phyloP scores from a whole-genome alignment of 2,888 invertebrate species.

The Heliothis peltigera region DNA sequence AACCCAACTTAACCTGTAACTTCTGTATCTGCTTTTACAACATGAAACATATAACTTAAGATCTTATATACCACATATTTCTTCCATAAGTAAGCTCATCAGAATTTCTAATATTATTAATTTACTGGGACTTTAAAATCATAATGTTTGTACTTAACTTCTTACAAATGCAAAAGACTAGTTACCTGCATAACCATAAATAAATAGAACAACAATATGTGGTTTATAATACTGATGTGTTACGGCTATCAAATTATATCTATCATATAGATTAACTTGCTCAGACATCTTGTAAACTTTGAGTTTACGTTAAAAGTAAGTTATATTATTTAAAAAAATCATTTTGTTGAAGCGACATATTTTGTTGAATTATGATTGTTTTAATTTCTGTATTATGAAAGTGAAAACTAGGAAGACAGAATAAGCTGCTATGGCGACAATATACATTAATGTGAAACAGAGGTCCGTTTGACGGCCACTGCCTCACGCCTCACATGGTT shows the following conservation, averaged over 20 bases:
- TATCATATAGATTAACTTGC: slow-evolving; percentile 62
- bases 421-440: slow-evolving; percentile 34
- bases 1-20: slow-evolving; percentile 8
- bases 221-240: slow-evolving; percentile 81
- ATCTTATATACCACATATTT: slow-evolving; percentile 73
- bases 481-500: slow-evolving; percentile 25
- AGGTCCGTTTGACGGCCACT: slow-evolving; percentile 16
- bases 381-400: slow-evolving; percentile 15
- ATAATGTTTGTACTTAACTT: slow-evolving; percentile 51
- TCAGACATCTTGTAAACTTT: slow-evolving; percentile 37
- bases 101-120: slow-evolving; percentile 22
- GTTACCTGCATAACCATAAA: slow-evolving; percentile 55
- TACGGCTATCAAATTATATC: slow-evolving; percentile 58
- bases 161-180: slow-evolving; percentile 71
- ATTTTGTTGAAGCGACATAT: slow-evolving; percentile 21
- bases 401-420: slow-evolving; percentile 34
- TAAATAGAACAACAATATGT: slow-evolving; percentile 68
- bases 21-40: slow-evolving; percentile 63
- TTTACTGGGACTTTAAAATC: slow-evolving; percentile 38
- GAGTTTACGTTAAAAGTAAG: slow-evolving; percentile 23
- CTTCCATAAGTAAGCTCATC: slow-evolving; percentile 26
- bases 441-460: slow-evolving; percentile 24
- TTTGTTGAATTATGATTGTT: slow-evolving; percentile 22
- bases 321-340: slow-evolving; percentile 8
- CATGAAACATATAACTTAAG: slow-evolving; percentile 59